A percentile compares a stretch with the other conserved stretches of the same genome.
Evolutionary conservation across 2,113 vertebrate species (phyloP).

Genomic region (Ailurus styani): DNA sequence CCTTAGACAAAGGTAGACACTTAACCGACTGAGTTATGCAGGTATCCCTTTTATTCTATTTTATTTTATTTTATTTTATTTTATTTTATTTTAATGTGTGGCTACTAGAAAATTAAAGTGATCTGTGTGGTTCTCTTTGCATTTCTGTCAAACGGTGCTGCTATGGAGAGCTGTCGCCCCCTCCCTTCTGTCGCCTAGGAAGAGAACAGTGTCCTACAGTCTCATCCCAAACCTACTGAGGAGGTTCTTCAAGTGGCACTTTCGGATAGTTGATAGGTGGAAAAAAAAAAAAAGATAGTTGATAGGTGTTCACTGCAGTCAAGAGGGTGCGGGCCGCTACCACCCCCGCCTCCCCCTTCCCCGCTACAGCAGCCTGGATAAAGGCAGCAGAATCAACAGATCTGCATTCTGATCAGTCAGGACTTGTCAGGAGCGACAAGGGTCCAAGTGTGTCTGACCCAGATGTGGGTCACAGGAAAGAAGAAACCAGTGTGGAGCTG

Average conservation of each 20-base stretch:
- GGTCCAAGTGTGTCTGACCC: background rate
- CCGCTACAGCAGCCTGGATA: background rate
- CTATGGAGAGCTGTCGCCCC: background rate
- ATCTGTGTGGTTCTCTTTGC: background rate
- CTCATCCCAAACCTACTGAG: background rate
- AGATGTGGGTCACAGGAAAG: background rate
- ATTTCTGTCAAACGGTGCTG: background rate
- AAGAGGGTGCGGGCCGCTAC: background rate
- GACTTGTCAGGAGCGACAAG: background rate
- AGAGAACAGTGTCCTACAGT: background rate
- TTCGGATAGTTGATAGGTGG: background rate
- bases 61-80: background rate
- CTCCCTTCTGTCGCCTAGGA: background rate
- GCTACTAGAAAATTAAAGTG: background rate
- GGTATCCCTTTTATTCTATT: background rate
- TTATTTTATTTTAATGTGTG: background rate
- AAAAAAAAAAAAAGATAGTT: no score
- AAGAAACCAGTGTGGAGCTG: background rate
- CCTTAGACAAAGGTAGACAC: no score
- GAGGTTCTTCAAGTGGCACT: background rate
- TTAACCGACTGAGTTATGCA: no score
- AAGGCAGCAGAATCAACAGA: background rate
- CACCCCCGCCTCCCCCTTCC: background rate
- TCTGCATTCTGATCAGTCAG: background rate
- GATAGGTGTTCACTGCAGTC: background rate